Conservation (phyloP, 2,888 invertebrate species). For the Spicauda simplicius region DNA sequence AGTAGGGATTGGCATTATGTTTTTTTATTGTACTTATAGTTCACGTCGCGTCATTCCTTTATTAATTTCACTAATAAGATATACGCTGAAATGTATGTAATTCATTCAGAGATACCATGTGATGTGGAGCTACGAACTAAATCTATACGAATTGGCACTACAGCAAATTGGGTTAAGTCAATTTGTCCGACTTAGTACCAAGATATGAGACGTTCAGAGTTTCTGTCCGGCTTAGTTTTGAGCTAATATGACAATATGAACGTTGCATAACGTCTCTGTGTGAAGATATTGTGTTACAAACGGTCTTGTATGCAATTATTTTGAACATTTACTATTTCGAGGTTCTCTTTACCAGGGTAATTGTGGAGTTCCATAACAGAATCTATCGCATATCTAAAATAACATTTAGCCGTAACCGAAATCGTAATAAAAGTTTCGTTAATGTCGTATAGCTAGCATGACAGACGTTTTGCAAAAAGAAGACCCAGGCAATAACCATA, state of each 20-base stretch:
- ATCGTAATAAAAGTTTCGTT: no score
- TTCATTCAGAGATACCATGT: not conserved
- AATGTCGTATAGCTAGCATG: no score
- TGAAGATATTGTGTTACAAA: not conserved
- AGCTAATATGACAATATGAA: not conserved
- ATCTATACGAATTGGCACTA: constrained; percentile 7
- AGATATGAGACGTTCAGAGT: not conserved
- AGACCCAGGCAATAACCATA: no score
- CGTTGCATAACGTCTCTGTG: not conserved
- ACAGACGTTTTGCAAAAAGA: no score
- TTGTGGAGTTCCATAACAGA: no score
- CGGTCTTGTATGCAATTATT: no score
- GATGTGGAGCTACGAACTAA: not conserved
- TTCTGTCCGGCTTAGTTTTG: constrained; percentile 1
- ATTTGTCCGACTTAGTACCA: not conserved
- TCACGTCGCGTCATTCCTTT: not conserved
- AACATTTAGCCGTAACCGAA: no score
- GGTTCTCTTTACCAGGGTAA: no score
- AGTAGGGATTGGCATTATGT: no score
- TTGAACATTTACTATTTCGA: no score
- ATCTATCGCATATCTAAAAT: no score
- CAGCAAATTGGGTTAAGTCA: constrained; percentile 8
- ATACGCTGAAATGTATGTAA: not conserved
- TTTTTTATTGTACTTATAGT: no score
- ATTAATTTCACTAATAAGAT: not conserved